phyloP scores from a whole-genome alignment of 2,888 invertebrate genomes.

The Lydus trimaculatus region DNA sequence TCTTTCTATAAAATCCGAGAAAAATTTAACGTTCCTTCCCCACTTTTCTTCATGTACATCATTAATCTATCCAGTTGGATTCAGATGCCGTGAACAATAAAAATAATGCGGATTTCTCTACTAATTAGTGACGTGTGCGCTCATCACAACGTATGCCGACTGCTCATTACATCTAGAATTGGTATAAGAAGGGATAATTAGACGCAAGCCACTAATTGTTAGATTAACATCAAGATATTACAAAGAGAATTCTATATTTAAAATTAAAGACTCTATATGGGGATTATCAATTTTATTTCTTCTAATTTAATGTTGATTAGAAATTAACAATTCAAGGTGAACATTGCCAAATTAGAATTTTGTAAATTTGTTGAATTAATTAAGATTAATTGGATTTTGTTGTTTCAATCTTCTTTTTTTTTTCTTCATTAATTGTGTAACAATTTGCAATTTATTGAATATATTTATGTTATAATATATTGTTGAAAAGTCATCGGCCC shows the following conservation, averaged over 20 bases:
- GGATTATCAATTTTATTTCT: not conserved
- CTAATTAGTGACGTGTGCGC: constrained; percentile 54
- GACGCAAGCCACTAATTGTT: constrained; percentile 44
- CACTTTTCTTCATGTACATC: constrained; percentile 22
- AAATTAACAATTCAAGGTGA: not conserved
- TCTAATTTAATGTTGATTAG: not conserved
- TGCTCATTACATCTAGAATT: constrained; percentile 43
- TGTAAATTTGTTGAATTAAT: not conserved
- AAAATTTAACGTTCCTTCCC: constrained; percentile 26
- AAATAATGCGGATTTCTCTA: constrained; percentile 56
- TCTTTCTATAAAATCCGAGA: not conserved
- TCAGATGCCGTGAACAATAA: constrained; percentile 49
- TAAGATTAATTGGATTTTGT: not conserved
- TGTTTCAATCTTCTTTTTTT: not conserved
- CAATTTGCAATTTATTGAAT: not conserved
- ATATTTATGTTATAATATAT: constrained; percentile 45
- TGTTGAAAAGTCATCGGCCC: constrained; percentile 59
- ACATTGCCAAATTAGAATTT: not conserved
- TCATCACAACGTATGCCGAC: constrained; percentile 50
- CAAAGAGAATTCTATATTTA: not conserved
- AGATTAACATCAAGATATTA: constrained; percentile 41
- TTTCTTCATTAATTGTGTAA: too few species aligned
- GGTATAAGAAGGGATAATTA: constrained; percentile 45
- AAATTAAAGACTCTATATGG: not conserved
- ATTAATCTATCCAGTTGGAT: constrained; percentile 39